phyloP scores from a whole-genome alignment of 2,113 vertebrate species.

The Nesogale talazaci region DNA sequence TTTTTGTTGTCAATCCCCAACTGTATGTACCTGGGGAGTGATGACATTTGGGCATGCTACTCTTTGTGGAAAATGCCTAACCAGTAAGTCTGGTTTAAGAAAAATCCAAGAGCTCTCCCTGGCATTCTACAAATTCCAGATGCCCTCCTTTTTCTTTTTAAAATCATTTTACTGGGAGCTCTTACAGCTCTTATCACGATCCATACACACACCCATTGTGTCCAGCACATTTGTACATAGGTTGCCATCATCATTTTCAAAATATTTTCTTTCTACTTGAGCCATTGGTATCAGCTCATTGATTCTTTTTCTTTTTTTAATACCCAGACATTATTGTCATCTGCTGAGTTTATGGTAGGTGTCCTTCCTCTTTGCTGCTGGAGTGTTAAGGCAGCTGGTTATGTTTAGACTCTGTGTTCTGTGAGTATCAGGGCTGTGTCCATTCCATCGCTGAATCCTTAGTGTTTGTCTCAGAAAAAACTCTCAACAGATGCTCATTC shows the following conservation, averaged over 20 bases:
- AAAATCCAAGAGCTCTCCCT: conserved; percentile 1
- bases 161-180: too few species aligned
- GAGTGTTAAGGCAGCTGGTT: neutral
- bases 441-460: neutral
- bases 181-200: too few species aligned
- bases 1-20: conserved; percentile 5
- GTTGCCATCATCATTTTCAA: neutral
- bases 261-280: too few species aligned
- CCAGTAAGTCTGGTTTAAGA: neutral
- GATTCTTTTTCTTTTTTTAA: neutral
- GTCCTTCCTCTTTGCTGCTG: neutral
- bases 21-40: neutral
- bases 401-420: too few species aligned
- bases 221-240: too few species aligned
- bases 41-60: neutral
- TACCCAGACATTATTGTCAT: neutral
- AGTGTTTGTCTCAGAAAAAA: neutral
- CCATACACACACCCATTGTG: too few species aligned
- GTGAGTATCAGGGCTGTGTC: neutral
- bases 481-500: conserved; percentile 6
- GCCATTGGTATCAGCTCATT: too few species aligned
- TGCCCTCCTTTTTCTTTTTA: neutral
- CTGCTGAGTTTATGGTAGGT: neutral
- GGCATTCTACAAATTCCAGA: neutral
- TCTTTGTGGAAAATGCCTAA: neutral